These are phyloP conservation scores for Pasiphila rectangulata DNA, from an alignment of 2,888 invertebrate genomes.

Conservation along the genomic window DNA sequence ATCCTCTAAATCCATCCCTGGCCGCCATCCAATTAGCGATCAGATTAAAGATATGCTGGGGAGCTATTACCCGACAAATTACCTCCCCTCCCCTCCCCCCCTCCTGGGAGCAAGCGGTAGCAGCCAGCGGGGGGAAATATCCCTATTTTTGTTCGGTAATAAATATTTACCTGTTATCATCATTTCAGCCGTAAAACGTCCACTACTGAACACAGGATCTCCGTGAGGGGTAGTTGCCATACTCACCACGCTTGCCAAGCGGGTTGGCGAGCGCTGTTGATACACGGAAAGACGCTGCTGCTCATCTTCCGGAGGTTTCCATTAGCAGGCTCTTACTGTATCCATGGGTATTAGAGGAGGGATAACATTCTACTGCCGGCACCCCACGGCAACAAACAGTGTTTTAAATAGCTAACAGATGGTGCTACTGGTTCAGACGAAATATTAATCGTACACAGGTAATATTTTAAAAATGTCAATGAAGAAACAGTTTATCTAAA, in stretches of 20 bases:
- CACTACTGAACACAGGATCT: background rate
- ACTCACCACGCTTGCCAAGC: too few relatives aligned
- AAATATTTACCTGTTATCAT: too few relatives aligned
- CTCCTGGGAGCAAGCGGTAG: conserved; percentile 16
- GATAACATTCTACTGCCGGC: too few relatives aligned
- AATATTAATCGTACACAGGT: background rate
- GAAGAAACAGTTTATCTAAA: too few relatives aligned
- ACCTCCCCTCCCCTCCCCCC: conserved; percentile 43
- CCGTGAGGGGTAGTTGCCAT: too few relatives aligned
- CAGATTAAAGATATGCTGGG: conserved; percentile 81
- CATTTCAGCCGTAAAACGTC: background rate
- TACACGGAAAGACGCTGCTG: too few relatives aligned
- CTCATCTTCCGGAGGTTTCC: too few relatives aligned
- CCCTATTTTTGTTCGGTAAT: too few relatives aligned
- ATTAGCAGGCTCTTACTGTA: too few relatives aligned
- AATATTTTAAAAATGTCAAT: too few relatives aligned
- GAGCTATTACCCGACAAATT: conserved; percentile 79
- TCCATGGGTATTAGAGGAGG: too few relatives aligned
- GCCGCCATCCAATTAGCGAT: conserved; percentile 77
- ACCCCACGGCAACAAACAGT: background rate
- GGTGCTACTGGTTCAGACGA: background rate
- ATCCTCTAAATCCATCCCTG: conserved; percentile 53
- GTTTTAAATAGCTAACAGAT: background rate
- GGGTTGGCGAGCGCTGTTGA: too few relatives aligned
- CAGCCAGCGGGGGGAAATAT: conserved; percentile 30